Percentiles rank a stretch among this genome's conserved stretches.
These are phyloP conservation scores for Amitus sp. DNA, from an alignment of 2,888 invertebrate genomes.

Conservation along the genomic window DNA sequence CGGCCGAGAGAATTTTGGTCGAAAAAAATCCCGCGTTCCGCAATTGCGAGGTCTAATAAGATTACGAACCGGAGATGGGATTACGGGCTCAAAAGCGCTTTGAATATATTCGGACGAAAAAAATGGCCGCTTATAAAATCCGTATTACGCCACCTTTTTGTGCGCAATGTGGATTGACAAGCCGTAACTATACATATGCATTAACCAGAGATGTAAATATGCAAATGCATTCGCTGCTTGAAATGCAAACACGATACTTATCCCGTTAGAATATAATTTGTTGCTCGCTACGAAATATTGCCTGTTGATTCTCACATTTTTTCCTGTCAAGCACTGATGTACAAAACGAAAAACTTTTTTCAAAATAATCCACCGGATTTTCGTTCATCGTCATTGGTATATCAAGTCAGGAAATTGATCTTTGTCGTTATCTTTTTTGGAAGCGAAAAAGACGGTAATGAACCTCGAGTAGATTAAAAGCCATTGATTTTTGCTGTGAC, in stretches of 20 bases:
- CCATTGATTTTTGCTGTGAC: too few species aligned
- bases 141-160: not conserved
- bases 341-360: too few species aligned
- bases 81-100: conserved; percentile 57
- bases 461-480: too few species aligned
- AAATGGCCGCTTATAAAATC: not conserved
- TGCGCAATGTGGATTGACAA: not conserved
- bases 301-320: too few species aligned
- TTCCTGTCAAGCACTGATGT: too few species aligned
- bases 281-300: not conserved
- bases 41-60: conserved; percentile 49
- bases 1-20: not conserved
- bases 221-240: not conserved
- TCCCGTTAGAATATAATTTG: not conserved
- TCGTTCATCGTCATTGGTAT: too few species aligned
- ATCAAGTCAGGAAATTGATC: too few species aligned
- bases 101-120: conserved; percentile 15
- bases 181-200: not conserved
- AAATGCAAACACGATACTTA: not conserved
- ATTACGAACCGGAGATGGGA: conserved; percentile 54
- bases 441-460: too few species aligned
- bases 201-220: not conserved
- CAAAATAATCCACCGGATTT: too few species aligned
- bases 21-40: not conserved
- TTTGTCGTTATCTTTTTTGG: too few species aligned